Evolutionary conservation across 1,140 invertebrate genomes (phyloP).

Genomic region (Tetragonula clypearis): DNA sequence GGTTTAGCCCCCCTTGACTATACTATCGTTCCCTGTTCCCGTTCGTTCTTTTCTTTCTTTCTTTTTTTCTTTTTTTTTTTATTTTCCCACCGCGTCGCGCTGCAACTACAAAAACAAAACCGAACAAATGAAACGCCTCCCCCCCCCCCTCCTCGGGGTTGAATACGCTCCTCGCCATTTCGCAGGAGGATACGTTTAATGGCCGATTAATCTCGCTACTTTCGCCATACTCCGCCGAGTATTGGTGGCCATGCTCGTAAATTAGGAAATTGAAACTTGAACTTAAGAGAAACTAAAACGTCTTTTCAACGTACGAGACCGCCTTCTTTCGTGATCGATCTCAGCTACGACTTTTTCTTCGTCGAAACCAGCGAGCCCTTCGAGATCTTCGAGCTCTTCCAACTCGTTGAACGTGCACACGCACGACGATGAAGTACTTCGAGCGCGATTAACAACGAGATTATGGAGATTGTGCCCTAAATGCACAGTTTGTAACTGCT

Average conservation of each 20-base stretch:
- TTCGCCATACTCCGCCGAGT: not conserved
- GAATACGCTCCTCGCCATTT: conserved; percentile 49
- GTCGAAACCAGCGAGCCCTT: not conserved
- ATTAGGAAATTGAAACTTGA: conserved; percentile 17
- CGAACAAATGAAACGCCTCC: conserved; percentile 36
- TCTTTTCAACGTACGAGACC: not conserved
- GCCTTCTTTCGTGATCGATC: not conserved
- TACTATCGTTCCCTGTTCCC: conserved; percentile 33
- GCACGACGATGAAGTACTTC: not conserved
- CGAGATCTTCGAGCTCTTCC: no score
- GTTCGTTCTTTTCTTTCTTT: not conserved
- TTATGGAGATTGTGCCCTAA: no score
- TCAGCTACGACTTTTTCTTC: not conserved
- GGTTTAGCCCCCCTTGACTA: conserved; percentile 49
- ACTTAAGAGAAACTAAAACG: not conserved
- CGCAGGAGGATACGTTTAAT: conserved; percentile 36
- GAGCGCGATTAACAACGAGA: not conserved
- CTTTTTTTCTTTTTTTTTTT: no score
- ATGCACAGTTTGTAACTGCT: no score
- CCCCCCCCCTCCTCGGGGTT: conserved; percentile 1
- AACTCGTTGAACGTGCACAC: not conserved
- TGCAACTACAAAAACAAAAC: conserved; percentile 29
- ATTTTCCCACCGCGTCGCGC: not conserved
- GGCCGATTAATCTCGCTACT: conserved; percentile 37
- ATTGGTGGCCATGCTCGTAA: not conserved